A percentile compares a stretch with the other conserved stretches of the same genome.
Conservation (phyloP, 2,797 vertebrate species). For the Decapterus maruadsi region DNA sequence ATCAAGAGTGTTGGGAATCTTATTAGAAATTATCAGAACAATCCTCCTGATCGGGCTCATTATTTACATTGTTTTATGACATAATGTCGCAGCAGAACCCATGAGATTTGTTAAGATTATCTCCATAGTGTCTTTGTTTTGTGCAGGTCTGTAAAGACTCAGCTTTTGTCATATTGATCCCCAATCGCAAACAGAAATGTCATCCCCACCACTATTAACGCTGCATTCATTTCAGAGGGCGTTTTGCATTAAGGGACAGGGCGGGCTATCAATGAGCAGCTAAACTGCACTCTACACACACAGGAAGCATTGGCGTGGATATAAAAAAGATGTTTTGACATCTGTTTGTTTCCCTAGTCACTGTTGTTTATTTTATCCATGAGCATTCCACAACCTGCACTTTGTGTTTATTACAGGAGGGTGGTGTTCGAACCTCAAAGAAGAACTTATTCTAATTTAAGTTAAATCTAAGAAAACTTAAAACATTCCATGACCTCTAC, state of each 20-base stretch:
- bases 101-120: background rate
- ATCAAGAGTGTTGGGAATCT: background rate
- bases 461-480: background rate
- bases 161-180: slow-evolving; percentile 1
- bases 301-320: background rate
- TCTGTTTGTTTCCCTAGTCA: background rate
- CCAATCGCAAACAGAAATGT: background rate
- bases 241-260: slow-evolving; percentile 4
- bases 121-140: background rate
- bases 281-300: slow-evolving; percentile 2
- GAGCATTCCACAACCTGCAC: background rate
- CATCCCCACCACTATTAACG: background rate
- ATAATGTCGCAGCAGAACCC: background rate
- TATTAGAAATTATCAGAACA: slow-evolving; percentile 1
- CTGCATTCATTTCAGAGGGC: background rate
- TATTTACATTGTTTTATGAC: background rate
- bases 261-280: slow-evolving; percentile 21
- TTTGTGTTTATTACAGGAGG: background rate
- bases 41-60: slow-evolving; percentile 2
- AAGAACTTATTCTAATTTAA: background rate
- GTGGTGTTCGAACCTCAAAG: background rate
- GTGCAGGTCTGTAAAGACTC: background rate
- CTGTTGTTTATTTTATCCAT: background rate
- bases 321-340: background rate
- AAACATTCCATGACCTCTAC: no score